Evolutionary conservation across 2,797 vertebrate species (phyloP).

Genomic region (Pygocentrus nattereri): DNA sequence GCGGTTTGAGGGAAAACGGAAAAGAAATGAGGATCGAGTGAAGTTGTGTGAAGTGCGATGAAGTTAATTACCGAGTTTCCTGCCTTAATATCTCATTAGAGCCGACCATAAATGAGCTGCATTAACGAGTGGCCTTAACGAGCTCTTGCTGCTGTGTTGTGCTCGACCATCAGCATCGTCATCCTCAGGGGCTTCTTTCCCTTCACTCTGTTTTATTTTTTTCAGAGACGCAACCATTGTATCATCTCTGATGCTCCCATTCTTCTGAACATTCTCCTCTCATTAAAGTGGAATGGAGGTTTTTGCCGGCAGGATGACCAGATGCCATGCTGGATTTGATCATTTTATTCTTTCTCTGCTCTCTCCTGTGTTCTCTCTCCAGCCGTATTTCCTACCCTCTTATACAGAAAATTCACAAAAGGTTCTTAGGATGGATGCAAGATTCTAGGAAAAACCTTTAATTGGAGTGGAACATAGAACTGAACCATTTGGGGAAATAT

Average conservation of each 20-base stretch:
- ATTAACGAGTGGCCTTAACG: slow-evolving; percentile 35
- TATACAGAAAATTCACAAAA: neutral
- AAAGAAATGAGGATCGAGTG: neutral
- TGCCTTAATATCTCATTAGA: slow-evolving; percentile 51
- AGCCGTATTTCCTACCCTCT: neutral
- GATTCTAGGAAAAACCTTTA: neutral
- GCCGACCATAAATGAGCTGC: slow-evolving; percentile 20
- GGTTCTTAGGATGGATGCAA: neutral
- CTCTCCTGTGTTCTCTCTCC: neutral
- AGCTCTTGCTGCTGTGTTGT: slow-evolving; percentile 40
- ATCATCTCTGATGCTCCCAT: slow-evolving; percentile 10
- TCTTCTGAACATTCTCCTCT: slow-evolving; percentile 9
- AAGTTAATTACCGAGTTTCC: slow-evolving; percentile 51
- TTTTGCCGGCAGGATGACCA: slow-evolving; percentile 8
- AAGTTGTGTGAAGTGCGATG: slow-evolving; percentile 23
- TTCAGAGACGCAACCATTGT: neutral
- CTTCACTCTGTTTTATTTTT: neutral
- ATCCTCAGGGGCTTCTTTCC: slow-evolving; percentile 14
- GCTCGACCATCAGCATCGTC: slow-evolving; percentile 18
- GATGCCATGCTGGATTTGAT: neutral
- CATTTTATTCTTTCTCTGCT: neutral
- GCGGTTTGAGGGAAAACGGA: slow-evolving; percentile 9
- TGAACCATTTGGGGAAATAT: too few species aligned
- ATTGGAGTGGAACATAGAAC: neutral
- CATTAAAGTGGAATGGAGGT: slow-evolving; percentile 1